Conservation (phyloP, 2,797 vertebrate genomes). For the Enteromius afrohamiltoni region DNA sequence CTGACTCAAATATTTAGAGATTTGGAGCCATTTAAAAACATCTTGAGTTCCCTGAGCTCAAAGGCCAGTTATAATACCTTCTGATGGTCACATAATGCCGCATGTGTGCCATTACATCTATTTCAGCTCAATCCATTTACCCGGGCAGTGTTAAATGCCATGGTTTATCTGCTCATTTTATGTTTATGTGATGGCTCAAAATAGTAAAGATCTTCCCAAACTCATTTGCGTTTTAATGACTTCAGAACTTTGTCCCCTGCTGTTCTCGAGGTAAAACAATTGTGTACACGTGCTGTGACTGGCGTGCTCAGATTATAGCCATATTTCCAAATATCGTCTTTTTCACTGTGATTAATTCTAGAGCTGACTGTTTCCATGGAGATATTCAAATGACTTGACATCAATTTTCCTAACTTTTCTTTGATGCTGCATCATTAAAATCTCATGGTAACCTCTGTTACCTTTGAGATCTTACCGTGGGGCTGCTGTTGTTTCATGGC, state of each 20-base stretch:
- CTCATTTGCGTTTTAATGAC: conserved; percentile 29
- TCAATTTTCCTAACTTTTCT: conserved; percentile 22
- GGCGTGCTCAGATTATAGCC: background rate
- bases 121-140: conserved; percentile 12
- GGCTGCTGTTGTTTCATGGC: conserved; percentile 16
- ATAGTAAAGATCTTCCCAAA: conserved; percentile 33
- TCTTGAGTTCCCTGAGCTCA: background rate
- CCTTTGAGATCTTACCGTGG: conserved; percentile 7
- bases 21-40: background rate
- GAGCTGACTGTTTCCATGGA: conserved; percentile 28
- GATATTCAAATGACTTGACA: conserved; percentile 28
- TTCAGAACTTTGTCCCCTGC: conserved; percentile 20
- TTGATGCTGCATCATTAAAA: conserved; percentile 34
- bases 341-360: conserved; percentile 7
- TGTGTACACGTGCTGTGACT: background rate
- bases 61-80: background rate
- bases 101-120: background rate
- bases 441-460: background rate
- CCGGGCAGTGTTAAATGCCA: background rate
- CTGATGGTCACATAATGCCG: background rate
- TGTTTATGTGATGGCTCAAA: conserved; percentile 19
- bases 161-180: conserved; percentile 32
- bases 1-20: background rate
- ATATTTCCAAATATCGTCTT: background rate
- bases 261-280: conserved; percentile 4